A percentile compares a stretch with the other conserved stretches of the same genome.
Conservation (phyloP, 2,888 invertebrate species). For the Entomobrya proxima region DNA sequence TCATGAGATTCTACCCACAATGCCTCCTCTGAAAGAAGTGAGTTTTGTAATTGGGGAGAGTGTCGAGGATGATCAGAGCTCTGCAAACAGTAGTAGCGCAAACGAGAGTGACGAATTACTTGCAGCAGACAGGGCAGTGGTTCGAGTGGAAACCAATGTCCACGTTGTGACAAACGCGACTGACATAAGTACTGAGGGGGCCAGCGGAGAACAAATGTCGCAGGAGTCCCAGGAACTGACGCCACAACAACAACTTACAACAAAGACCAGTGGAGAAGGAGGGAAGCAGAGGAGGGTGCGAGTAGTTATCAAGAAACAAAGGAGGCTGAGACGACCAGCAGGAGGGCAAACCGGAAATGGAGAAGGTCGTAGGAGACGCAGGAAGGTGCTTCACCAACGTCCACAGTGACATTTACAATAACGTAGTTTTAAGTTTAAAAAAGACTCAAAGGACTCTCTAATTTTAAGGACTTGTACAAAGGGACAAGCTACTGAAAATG, state of each 20-base stretch:
- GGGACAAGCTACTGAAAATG: too few relatives aligned
- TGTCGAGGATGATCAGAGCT: constrained; percentile 49
- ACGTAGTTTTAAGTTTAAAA: not conserved
- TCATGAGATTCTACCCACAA: constrained; percentile 59
- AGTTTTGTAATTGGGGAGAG: constrained; percentile 57
- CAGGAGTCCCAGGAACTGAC: not conserved
- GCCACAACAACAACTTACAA: not conserved
- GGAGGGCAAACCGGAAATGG: not conserved
- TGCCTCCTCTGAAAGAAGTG: constrained; percentile 48
- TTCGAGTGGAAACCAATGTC: constrained; percentile 49
- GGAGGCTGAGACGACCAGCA: constrained; percentile 3
- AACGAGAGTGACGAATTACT: constrained; percentile 13
- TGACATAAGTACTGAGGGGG: constrained; percentile 8
- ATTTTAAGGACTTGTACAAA: too few relatives aligned
- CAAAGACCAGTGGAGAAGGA: not conserved
- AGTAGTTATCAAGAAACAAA: constrained; percentile 29
- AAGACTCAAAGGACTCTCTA: too few relatives aligned
- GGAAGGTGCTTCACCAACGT: constrained; percentile 37
- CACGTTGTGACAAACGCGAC: constrained; percentile 20
- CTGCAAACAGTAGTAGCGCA: not conserved
- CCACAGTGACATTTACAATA: not conserved
- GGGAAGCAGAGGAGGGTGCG: constrained; percentile 34
- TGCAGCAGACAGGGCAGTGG: constrained; percentile 14
- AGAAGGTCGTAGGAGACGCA: constrained; percentile 22
- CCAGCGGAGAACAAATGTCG: constrained; percentile 5